Evolutionary conservation across 2,113 vertebrate genomes (phyloP).

Genomic region (Melanerpes aurifrons): DNA sequence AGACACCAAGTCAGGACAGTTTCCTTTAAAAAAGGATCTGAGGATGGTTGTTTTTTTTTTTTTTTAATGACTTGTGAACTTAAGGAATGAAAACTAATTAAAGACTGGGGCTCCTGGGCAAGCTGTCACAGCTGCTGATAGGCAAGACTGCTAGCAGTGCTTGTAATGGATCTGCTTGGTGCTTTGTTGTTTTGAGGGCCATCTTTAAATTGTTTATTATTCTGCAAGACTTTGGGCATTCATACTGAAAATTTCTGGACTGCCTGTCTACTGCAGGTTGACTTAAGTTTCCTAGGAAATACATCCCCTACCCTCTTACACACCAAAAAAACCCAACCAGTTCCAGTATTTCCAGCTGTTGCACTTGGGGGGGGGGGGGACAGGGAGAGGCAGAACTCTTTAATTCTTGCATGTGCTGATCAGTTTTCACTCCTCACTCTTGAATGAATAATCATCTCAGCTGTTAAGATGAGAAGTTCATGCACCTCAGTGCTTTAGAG

Average conservation of each 20-base stretch:
- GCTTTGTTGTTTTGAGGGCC: background rate
- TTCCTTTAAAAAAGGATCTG: constrained; percentile 27
- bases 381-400: background rate
- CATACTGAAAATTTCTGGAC: background rate
- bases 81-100: constrained; percentile 59
- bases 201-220: constrained; percentile 27
- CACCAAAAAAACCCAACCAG: background rate
- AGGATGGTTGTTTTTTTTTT: background rate
- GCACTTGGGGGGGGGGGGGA: background rate
- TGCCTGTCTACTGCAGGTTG: background rate
- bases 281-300: background rate
- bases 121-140: constrained; percentile 41
- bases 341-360: background rate
- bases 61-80: constrained; percentile 54
- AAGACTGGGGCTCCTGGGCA: constrained; percentile 33
- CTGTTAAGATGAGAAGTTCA: constrained; percentile 13
- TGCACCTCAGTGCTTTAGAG: background rate
- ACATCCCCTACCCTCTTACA: too few relatives aligned
- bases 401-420: background rate
- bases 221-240: background rate
- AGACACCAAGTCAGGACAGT: background rate
- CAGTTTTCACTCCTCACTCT: background rate
- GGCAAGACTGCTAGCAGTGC: constrained; percentile 23
- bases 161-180: background rate
- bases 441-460: background rate